Base-by-base conservation (phyloP, 2,113 vertebrate species). In the Leptosomus discolor region DNA sequence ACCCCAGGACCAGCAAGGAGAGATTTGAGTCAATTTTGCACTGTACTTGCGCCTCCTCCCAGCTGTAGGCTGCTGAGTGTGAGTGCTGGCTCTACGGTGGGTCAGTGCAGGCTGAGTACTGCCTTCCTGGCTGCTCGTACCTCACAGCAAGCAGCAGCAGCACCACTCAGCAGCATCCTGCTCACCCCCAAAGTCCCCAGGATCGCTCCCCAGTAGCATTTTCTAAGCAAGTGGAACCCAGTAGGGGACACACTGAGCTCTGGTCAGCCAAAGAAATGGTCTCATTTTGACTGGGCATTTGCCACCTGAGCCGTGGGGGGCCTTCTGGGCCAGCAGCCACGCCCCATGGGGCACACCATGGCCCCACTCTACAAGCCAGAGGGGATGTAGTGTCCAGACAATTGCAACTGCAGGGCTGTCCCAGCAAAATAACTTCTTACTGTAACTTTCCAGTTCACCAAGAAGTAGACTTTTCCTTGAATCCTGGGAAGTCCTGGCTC, bases 301-400 rank as follows among this genome's bases (percentile, higher is more conserved):
- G 41, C 10, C 39, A 54, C 21, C 6, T 34, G 2, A 3, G 58
- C 6, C 0, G 45, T 0, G 5, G 11, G 6, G 9, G 4, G 1
- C 1, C 22, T 70, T 68, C 37, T 73, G 23, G n/a, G 17, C 32
- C n/a, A 67, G 48, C 17, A 67, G 24, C 21, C 5, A 1, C 43
- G 30, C 12, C 36, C 32, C 39, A 16, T 5, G 26, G 45, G n/a
- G 21, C 27, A 36, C 12, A 45, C 3, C 20, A 27, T 15, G 9
- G 27, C 30, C 48, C 58, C 1, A 2, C 11, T 74, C 41, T 5
- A 2, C 6, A 45, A 12, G 3, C 14, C 54, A 48, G 13, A 45
- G 13, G 20, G 36, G 4, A 21, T 34, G 24, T 6, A 39, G 21
- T 6, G 9, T 46, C 27, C 46, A 45, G 43, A 54, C 0, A 1